Base-by-base conservation (phyloP, 2,888 invertebrate genomes). In the Drepanosiphum platanoidis region DNA sequence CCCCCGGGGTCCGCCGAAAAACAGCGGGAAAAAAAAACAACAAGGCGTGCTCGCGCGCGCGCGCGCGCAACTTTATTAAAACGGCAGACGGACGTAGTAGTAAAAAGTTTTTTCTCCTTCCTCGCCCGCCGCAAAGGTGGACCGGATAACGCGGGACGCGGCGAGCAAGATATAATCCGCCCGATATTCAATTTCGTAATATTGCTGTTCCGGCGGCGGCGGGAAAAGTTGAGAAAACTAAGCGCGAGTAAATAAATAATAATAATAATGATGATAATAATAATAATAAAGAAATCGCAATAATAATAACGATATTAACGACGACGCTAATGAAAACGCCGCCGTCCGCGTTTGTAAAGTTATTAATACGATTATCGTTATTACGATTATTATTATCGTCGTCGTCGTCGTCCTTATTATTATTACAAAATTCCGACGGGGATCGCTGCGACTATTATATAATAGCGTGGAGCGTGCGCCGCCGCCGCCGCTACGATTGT, bases 1-100 rank as follows among this genome's bases (percentile, higher is more conserved):
- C 34, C 34, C 34, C 22, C 36, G 32, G 34, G 34, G 36, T 32
- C 18, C 15, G 34, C 34, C 36, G 22, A 34, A 70, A 70, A 34
- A 34, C 18, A 36, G 0, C 18, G 13, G 8, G 46, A 46, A 13
- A 1, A 15, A 7, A 1, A 11, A 30, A 1, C 18, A 5, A 18
- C 5, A 2, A 27, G 18, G 22, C 34, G 11, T 11, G 1, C 52
- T 22, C 18, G 32, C 11, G 70, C 30, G 30, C 9, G 9, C n/a
- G 30, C 9, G 36, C 18, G 58, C 36, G 22, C 71, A 39, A 71
- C 58, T 81, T 71, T 81, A 71, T 81, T 81, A 71, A 81, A 58
- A 81, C 58, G 71, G 34, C 36, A 58, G 71, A 71, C 58, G 58
- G 71, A 18, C 13, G 27, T 13, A 71, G n/a, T n/a, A n/a, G n/a